Percentiles rank a stretch among this genome's conserved stretches.
Evolutionary conservation across 35 echinoderm and acorn worm genomes (phyloP).

Genomic region (Ophiothrix spiculata): DNA sequence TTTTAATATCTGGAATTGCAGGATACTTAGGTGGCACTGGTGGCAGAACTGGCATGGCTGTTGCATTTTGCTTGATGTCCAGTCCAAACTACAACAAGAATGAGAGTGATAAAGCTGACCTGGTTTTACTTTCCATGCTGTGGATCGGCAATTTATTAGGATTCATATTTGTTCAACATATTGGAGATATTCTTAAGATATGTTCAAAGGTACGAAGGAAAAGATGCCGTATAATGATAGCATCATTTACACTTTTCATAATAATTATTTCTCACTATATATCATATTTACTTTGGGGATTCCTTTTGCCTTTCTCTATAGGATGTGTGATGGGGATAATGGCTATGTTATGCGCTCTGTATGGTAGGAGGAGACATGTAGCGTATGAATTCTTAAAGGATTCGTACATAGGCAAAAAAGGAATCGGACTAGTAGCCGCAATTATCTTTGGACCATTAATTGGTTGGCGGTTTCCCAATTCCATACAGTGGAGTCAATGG

Average conservation of each 20-base stretch:
- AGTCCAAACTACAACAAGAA: not conserved
- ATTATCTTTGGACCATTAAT: constrained; percentile 10
- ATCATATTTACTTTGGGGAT: not conserved
- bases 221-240: not conserved
- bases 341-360: not conserved
- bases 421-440: constrained; percentile 3
- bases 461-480: not conserved
- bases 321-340: not conserved
- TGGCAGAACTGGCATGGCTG: constrained; percentile 19
- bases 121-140: not conserved
- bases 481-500: not conserved
- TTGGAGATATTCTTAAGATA: not conserved
- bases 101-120: not conserved
- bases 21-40: constrained; percentile 19
- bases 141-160: not conserved
- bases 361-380: not conserved
- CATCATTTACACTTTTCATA: not conserved
- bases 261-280: not conserved
- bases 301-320: not conserved
- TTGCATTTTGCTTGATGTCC: constrained; percentile 18
- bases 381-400: not conserved
- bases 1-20: not conserved
- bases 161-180: not conserved
- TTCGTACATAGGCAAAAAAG: not conserved
- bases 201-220: not conserved